Evolutionary conservation across 2,113 vertebrate species (phyloP), one percentile per base, ranked within the genome.

Genomic region (Rhombomys opimus): DNA sequence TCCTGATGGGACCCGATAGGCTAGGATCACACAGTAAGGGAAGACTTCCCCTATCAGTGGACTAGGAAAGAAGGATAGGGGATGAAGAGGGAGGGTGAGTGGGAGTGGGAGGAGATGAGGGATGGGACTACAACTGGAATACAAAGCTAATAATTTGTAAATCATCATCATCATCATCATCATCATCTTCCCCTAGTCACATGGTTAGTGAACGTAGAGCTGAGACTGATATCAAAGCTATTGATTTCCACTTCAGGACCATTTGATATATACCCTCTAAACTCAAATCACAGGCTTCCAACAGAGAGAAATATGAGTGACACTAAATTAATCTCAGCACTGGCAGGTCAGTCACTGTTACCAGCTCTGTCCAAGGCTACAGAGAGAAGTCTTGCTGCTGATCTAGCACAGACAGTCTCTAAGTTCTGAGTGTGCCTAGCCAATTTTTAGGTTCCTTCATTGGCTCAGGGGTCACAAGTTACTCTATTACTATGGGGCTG

Each of bases 271-370:
- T 2, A 87, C 68, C 63, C 93, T 94, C 89, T 87, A 85, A 87
- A 32, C 61, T 41, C 95, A 95, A 90, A 73, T 87, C 93, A 96
- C 9, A 32, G 68, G 17, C 72, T 59, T 30, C 41, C 84, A 65
- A 57, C 2, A 88, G 89, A 95, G 61, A 1, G 81, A 76, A 95
- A 92, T 25, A 38, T 7, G 54, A 97, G 93, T 67, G 30, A 82
- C 87, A 50, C 73, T 88, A 2, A 73, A 91, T 72, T 68, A 96
- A 85, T 63, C 96, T 85, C 38, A 72, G 27, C 91, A 0, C 50
- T 86, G 78, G 96, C 98, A 96, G n/a, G 46, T 46, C 46, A 46
- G 50, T 41, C 12, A 23, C 68, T 77, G 91, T 90, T 65, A 86
- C 27, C 38, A 94, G 91, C 87, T 38, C 0, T 38, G 70, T 95